These are phyloP conservation scores for Cynopterus brachyotis DNA, from an alignment of 2,113 vertebrate genomes.

Conservation along the genomic window DNA sequence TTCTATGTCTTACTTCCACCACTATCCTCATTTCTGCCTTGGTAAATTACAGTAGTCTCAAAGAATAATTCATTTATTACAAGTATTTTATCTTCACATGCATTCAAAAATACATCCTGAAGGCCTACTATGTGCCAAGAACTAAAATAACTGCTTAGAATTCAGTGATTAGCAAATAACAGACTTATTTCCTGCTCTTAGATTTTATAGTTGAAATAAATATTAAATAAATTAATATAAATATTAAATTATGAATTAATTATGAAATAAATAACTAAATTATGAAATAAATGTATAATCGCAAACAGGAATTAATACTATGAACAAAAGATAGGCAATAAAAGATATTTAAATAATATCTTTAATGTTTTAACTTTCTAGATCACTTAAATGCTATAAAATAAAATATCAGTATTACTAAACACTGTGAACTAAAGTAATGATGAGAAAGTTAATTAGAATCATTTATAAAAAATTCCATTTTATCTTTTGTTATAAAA, in stretches of 20 bases:
- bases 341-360: neutral
- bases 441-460: neutral
- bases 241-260: too few species aligned
- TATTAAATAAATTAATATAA: neutral
- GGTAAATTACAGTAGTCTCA: neutral
- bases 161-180: neutral
- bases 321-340: neutral
- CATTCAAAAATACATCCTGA: neutral
- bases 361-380: neutral
- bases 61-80: neutral
- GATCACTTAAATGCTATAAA: neutral
- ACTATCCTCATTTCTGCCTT: neutral
- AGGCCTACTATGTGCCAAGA: neutral
- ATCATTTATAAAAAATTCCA: neutral
- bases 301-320: neutral
- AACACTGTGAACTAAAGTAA: neutral
- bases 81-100: neutral
- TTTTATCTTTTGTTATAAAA: neutral
- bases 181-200: neutral
- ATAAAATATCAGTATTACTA: neutral
- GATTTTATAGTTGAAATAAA: neutral
- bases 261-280: neutral
- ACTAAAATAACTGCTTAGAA: neutral
- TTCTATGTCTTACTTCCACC: neutral
- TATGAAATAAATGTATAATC: neutral